Evolutionary conservation across 2,797 vertebrate genomes (phyloP).

Genomic region (Rachycentron canadum): DNA sequence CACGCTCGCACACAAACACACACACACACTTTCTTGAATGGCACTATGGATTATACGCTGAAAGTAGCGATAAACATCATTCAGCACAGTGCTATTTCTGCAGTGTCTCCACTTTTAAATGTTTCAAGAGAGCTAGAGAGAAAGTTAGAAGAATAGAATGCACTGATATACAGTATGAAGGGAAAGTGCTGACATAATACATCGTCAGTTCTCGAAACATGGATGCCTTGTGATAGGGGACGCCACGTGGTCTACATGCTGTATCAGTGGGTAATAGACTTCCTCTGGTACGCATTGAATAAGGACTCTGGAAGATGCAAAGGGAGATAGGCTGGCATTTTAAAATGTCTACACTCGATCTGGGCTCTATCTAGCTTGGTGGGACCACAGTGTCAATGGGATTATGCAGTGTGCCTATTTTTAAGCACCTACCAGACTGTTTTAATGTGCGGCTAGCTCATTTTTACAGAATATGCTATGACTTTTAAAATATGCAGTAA

Average conservation of each 20-base stretch:
- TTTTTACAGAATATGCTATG: slow-evolving; percentile 57
- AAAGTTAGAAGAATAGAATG: slow-evolving; percentile 74
- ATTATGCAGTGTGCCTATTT: slow-evolving; percentile 71
- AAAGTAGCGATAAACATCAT: slow-evolving; percentile 75
- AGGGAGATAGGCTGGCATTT: slow-evolving; percentile 65
- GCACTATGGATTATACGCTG: slow-evolving; percentile 63
- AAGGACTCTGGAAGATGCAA: slow-evolving; percentile 60
- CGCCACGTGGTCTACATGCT: slow-evolving; percentile 41
- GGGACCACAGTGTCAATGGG: slow-evolving; percentile 63
- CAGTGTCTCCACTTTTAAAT: slow-evolving; percentile 76
- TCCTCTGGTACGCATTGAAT: slow-evolving; percentile 56
- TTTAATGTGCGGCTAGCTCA: slow-evolving; percentile 60
- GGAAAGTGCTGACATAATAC: slow-evolving; percentile 79
- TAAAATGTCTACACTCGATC: slow-evolving; percentile 65
- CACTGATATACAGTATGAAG: slow-evolving; percentile 62
- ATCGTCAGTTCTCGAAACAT: slow-evolving; percentile 60
- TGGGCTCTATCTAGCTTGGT: slow-evolving; percentile 45
- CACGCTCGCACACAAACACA: background rate
- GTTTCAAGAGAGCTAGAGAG: slow-evolving; percentile 70
- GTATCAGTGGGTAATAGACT: slow-evolving; percentile 70
- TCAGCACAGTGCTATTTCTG: slow-evolving; percentile 69
- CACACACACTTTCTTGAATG: slow-evolving; percentile 43
- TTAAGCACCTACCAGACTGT: slow-evolving; percentile 55
- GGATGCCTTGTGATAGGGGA: slow-evolving; percentile 70
- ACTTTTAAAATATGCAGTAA: slow-evolving; percentile 77